Conservation (phyloP, 2,113 vertebrate genomes). For the Saccopteryx leptura region DNA sequence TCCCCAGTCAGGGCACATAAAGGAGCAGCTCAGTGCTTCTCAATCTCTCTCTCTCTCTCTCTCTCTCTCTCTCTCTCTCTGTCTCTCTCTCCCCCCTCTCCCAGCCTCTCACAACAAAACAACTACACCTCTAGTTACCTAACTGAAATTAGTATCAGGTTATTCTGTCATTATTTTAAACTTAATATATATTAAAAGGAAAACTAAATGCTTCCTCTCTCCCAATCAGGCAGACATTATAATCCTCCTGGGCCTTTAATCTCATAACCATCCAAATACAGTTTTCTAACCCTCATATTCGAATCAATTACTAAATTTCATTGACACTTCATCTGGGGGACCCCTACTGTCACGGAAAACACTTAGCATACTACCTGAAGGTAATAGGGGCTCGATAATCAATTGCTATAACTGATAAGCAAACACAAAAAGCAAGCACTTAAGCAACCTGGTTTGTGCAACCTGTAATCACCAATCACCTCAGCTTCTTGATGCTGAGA, state of each 20-base stretch:
- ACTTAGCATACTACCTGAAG: background rate
- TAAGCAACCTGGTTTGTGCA: background rate
- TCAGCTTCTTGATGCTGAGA: constrained; percentile 89
- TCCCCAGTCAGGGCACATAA: background rate
- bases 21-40: too few species aligned
- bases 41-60: too few species aligned
- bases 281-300: background rate
- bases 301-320: constrained; percentile 24
- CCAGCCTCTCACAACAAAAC: too few species aligned
- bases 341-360: background rate
- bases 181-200: background rate
- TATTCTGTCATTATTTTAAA: constrained; percentile 54
- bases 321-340: background rate
- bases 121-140: background rate
- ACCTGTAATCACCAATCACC: constrained; percentile 80
- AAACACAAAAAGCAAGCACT: background rate
- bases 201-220: constrained; percentile 24
- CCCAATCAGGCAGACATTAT: background rate
- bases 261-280: background rate
- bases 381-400: background rate
- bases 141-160: constrained; percentile 39
- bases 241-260: background rate
- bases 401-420: background rate
- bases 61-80: too few species aligned
- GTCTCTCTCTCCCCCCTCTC: too few species aligned